Base-by-base conservation (phyloP, 2,113 vertebrate species). In the Xiphophorus maculatus region DNA sequence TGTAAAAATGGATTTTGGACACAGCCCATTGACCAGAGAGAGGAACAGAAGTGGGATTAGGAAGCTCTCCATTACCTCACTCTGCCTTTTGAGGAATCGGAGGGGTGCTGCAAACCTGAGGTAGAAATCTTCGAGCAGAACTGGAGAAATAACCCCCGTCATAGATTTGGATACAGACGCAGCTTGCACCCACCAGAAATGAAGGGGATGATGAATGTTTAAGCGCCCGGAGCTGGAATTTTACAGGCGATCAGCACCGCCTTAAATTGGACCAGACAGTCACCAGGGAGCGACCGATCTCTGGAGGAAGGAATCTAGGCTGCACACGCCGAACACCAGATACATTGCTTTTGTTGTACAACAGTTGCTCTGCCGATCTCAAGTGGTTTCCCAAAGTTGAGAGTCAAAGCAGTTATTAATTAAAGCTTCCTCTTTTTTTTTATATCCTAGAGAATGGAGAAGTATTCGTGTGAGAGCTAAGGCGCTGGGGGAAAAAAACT, bases 161-260 rank as follows among this genome's bases (percentile, higher is more conserved):
- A 84, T 83, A 90, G 71, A 80, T 61, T 81, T 70, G 62, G 77
- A 85, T 83, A 82, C 33, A 69, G 73, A 60, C 74, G 84, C 78
- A 83, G 82, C 68, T 63, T 85, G 77, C 64, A 81, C 77, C 74
- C 51, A 73, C 76, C 84, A 71, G 71, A 76, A 71, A 78, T 72
- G 35, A 33, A 75, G 62, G 68, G 74, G 77, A 80, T 84, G 85
- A 93, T 90, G 79, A 91, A 92, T 90, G 90, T 90, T 90, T 90
- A 78, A 87, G 71, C 76, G 81, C 69, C 79, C 44, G 13, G 83
- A 90, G 87, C 79, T 83, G 83, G 82, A 83, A 84, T 86, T 92
- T 83, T 77, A 87, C 83, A 83, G 79, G 71, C 74, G 66, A 87
- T 88, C 81, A 84, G 81, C 79, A 84, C 69, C 78, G 72, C 83